Base-by-base conservation (phyloP, 1,140 invertebrate species). In the Drosophila pseudoananassae region DNA sequence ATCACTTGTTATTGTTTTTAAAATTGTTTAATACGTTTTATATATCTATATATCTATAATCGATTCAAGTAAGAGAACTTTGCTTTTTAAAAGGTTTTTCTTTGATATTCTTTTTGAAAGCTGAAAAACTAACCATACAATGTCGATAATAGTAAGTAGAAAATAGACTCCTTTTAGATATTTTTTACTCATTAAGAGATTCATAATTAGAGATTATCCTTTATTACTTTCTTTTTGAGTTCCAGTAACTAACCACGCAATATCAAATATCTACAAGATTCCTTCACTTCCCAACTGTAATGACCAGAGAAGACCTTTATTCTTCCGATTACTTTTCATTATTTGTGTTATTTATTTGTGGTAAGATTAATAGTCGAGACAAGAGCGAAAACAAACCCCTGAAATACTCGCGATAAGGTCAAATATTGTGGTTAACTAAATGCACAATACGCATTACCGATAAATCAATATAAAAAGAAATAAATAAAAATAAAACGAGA, bases 391-490 rank as follows among this genome's bases (percentile, higher is more conserved):
- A 5, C 23, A 14, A 14, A 10, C 33, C 12, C 3, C 31, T 10
- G 9, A 7, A n/a, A 3, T 15, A 12, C 3, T 10, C 27, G 0
- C 40, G 40, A 15, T 54, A 68, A 82, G 78, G 78, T 81, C 78
- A 81, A 82, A 77, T 60, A 56, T 60, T 83, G 75, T 29, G 70
- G 75, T 75, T 70, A 84, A 63, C 75, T 61, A 72, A 65, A 53
- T 61, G 61, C 58, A 68, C 50, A 80, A 79, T 60, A 55, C 81
- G 61, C 68, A 52, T 46, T 49, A 54, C 49, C 73, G 56, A 84
- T 84, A 84, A 80, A 84, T 84, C 80, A 84, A 84, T 84, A 84
- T 73, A 59, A 68, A 68, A 79, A 64, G 68, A 43, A 61, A 36
- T 12, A n/a, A n/a, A 36, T 36, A 36, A 36, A 33, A n/a, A 4